phyloP scores from a whole-genome alignment of 2,888 invertebrate genomes.

The Drosophila rellima region DNA sequence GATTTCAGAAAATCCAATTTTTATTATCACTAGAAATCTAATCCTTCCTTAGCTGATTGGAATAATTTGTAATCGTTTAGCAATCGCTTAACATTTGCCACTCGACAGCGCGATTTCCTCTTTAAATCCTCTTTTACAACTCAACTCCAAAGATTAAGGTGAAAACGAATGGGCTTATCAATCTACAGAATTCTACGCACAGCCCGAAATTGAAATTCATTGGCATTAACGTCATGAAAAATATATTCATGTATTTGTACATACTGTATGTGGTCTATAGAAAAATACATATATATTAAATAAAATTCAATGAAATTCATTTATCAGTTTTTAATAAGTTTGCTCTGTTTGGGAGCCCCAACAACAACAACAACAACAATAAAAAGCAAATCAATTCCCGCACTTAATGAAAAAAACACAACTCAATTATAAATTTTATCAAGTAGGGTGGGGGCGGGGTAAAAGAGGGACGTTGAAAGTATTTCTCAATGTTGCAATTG shows the following conservation, averaged over 20 bases:
- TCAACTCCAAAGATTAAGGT: constrained; percentile 16
- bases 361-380: constrained; percentile 27
- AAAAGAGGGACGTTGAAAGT: constrained; percentile 46
- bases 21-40: constrained; percentile 30
- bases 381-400: constrained; percentile 73
- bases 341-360: constrained; percentile 48
- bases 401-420: constrained; percentile 80
- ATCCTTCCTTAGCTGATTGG: constrained; percentile 24
- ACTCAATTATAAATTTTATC: constrained; percentile 80
- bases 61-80: constrained; percentile 67
- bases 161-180: constrained; percentile 25
- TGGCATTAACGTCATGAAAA: constrained; percentile 32
- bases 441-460: background rate
- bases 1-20: constrained; percentile 16
- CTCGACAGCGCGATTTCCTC: constrained; percentile 56
- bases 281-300: constrained; percentile 33
- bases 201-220: constrained; percentile 9
- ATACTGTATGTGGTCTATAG: constrained; percentile 2
- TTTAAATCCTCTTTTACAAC: constrained; percentile 47
- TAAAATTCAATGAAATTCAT: constrained; percentile 56
- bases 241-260: constrained; percentile 10
- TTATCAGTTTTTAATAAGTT: constrained; percentile 80
- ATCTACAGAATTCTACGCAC: constrained; percentile 14
- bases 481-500: constrained; percentile 70
- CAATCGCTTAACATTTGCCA: constrained; percentile 40